A percentile compares a stretch with the other conserved stretches of the same genome.
These are phyloP conservation scores for Ceramica pisi DNA, from an alignment of 2,888 invertebrate genomes.

Conservation along the genomic window DNA sequence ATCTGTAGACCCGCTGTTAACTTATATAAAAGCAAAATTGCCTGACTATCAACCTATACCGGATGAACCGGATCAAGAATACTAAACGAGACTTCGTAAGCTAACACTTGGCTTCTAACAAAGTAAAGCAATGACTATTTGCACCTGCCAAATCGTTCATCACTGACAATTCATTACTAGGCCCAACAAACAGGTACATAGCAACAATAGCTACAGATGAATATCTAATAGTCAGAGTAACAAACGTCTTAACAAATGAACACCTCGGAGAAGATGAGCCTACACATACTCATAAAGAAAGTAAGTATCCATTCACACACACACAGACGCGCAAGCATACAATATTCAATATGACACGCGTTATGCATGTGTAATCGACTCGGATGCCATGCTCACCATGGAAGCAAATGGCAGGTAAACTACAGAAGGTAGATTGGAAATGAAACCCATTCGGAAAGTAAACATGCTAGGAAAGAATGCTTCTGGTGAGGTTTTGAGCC, in stretches of 20 bases:
- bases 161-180: neutral
- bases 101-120: neutral
- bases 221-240: conserved; percentile 8
- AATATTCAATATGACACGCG: conserved; percentile 55
- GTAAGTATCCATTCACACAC: conserved; percentile 44
- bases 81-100: neutral
- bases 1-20: too few relatives aligned
- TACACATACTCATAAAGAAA: conserved; percentile 29
- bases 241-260: conserved; percentile 25
- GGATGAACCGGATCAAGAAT: neutral
- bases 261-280: conserved; percentile 12
- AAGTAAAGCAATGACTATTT: neutral
- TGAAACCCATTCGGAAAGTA: neutral
- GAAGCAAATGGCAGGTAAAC: neutral
- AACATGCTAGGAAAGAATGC: neutral
- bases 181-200: neutral
- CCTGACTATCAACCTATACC: too few relatives aligned
- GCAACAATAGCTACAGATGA: conserved; percentile 25
- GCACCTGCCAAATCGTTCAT: neutral
- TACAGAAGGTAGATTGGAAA: conserved; percentile 38
- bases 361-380: conserved; percentile 58
- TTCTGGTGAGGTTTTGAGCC: too few relatives aligned
- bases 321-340: conserved; percentile 29
- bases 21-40: too few relatives aligned
- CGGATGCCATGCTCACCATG: conserved; percentile 39